Base-by-base conservation (phyloP, 2,797 vertebrate genomes). In the Enteromius thamalakanensis region DNA sequence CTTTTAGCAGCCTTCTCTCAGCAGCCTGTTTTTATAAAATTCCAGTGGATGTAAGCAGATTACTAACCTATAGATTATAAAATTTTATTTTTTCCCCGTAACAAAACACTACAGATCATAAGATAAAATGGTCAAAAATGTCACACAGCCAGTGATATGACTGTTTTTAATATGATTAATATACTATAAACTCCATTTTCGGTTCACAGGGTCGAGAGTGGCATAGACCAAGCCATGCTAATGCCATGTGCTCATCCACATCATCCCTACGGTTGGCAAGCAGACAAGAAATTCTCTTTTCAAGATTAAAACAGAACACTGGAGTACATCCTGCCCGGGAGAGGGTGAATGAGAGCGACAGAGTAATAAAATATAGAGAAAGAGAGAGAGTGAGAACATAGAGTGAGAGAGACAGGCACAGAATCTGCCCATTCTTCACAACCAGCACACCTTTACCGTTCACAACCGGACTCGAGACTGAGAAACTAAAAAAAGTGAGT, bases 241-340 rank as follows among this genome's bases (percentile, higher is more conserved):
- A 86, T 82, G 64, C 75, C 76, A 72, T 34, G 47, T 74, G 51
- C 60, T 72, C 49, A 78, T 62, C 58, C n/a, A 6, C 62, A 45
- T 82, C 80, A 69, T 83, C 37, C 32, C 49, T 21, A 14, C 3
- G 10, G 34, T 76, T 79, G 69, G 60, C 76, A 76, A 51, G 32
- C 15, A 69, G 69, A 82, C 85, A 79, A 64, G 32, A 60, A 75
- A 83, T 62, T 23, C 62, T 79, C 37, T 47, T 74, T 79, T 26
- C 68, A 58, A 6, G 3, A 26, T 51, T 26, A 75, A 75, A 58
- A 69, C 37, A 1, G 23, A 74, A 68, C 23, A 55, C 58, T 3
- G 12, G 64, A 53, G 37, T n/a, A 58, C n/a, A 60, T 65, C 58
- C 58, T n/a, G 42, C 60, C 32, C 3, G 1, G 1, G 3, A 64